phyloP scores from a whole-genome alignment of 2,888 invertebrate genomes.

The Dasypogon diadema region DNA sequence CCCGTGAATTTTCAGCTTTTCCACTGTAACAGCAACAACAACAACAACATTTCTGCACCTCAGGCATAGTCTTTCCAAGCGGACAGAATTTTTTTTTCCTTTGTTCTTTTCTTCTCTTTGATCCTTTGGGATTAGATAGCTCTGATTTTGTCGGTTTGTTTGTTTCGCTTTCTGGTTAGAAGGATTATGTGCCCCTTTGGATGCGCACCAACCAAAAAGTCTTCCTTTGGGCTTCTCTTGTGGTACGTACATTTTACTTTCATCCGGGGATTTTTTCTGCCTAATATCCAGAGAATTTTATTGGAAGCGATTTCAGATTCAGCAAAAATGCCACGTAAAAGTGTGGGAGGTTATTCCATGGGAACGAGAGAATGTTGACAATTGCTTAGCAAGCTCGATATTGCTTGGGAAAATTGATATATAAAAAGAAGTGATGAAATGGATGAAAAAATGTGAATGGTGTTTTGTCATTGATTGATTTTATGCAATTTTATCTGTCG shows the following conservation, averaged over 20 bases:
- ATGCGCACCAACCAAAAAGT: neutral
- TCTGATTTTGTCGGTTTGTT: slow-evolving; percentile 39
- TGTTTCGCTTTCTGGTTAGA: slow-evolving; percentile 28
- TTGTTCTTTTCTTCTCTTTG: slow-evolving; percentile 1
- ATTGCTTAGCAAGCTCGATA: neutral
- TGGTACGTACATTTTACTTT: neutral
- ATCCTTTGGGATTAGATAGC: slow-evolving; percentile 25
- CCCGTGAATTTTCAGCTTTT: neutral
- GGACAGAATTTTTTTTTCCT: neutral
- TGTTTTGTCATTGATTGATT: neutral
- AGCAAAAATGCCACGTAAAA: slow-evolving; percentile 7
- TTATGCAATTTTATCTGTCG: too few species aligned
- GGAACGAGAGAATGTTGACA: neutral
- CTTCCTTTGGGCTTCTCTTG: neutral
- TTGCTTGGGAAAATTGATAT: too few species aligned
- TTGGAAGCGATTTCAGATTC: neutral
- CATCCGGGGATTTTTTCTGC: neutral
- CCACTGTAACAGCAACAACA: too few species aligned
- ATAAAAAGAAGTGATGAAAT: too few species aligned
- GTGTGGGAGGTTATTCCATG: too few species aligned
- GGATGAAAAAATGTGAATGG: neutral
- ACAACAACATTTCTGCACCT: neutral
- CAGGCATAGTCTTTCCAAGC: neutral
- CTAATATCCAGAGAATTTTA: slow-evolving; percentile 14
- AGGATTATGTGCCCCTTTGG: neutral